Conservation (phyloP, 2,888 invertebrate species). For the Biston betularia region DNA sequence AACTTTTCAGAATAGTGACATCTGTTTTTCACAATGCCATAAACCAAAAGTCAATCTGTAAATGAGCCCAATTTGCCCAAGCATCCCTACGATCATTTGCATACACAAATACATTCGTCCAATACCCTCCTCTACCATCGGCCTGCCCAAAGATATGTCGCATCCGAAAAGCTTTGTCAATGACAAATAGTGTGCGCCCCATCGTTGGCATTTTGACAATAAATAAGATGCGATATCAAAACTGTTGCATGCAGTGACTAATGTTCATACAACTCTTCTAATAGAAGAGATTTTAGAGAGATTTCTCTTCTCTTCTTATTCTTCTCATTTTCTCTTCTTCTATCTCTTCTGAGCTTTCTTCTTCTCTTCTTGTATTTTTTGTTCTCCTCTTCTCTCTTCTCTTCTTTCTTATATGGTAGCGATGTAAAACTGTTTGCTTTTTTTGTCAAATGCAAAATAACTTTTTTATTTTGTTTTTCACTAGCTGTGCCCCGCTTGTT, state of each 20-base stretch:
- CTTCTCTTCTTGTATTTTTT: too few relatives aligned
- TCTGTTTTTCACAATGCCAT: constrained; percentile 6
- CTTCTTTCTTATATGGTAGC: too few relatives aligned
- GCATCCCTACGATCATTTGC: constrained; percentile 43
- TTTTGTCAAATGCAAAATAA: too few relatives aligned
- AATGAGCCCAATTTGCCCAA: constrained; percentile 46
- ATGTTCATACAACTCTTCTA: constrained; percentile 7
- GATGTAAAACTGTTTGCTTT: background rate
- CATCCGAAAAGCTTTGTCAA: constrained; percentile 77
- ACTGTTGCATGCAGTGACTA: constrained; percentile 18
- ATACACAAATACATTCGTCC: constrained; percentile 57
- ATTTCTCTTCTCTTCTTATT: too few relatives aligned
- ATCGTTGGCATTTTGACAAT: constrained; percentile 82
- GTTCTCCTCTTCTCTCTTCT: too few relatives aligned
- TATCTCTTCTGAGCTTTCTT: too few relatives aligned
- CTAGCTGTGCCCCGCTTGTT: too few relatives aligned
- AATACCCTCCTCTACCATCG: constrained; percentile 52
- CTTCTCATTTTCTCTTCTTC: too few relatives aligned
- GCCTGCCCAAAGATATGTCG: constrained; percentile 58
- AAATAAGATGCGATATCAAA: constrained; percentile 69
- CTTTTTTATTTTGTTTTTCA: too few relatives aligned
- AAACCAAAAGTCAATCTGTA: constrained; percentile 34
- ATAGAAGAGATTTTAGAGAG: too few relatives aligned
- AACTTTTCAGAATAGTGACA: background rate
- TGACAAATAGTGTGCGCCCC: constrained; percentile 82